phyloP scores from a whole-genome alignment of 2,113 vertebrate species.

The Sebastes schlegelii region DNA sequence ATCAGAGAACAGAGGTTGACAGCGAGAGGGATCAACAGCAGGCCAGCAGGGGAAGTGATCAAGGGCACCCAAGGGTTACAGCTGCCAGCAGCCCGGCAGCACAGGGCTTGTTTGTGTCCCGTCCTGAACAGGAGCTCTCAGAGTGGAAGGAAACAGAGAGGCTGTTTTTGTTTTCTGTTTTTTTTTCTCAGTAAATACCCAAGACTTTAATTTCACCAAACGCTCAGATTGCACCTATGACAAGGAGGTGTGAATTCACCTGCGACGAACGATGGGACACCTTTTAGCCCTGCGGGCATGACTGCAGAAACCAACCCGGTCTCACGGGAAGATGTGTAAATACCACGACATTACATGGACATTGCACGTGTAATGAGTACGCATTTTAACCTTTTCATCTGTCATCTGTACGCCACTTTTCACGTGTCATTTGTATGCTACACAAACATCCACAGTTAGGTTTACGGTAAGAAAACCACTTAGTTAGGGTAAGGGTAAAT shows the following conservation, averaged over 20 bases:
- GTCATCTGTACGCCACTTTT: no score
- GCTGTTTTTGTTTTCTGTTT: constrained; percentile 49
- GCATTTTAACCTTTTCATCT: no score
- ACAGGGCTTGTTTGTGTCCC: constrained; percentile 62
- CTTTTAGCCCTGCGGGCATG: no score
- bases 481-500: no score
- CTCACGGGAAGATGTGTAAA: no score
- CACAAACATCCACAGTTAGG: no score
- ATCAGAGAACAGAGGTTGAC: constrained; percentile 8
- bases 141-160: constrained; percentile 44
- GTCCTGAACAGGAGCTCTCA: constrained; percentile 47
- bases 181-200: constrained; percentile 46
- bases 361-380: no score
- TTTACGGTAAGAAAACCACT: no score
- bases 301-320: no score
- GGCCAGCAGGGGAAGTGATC: constrained; percentile 28
- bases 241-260: constrained; percentile 21
- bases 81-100: constrained; percentile 35
- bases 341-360: no score
- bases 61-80: constrained; percentile 57
- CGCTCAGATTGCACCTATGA: constrained; percentile 59
- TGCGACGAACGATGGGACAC: constrained; percentile 12
- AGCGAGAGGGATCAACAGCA: neutral
- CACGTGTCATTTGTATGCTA: no score
- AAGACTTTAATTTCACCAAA: constrained; percentile 53